A percentile compares a stretch with the other conserved stretches of the same genome.
These are phyloP conservation scores for Popillia japonica DNA, from an alignment of 1,140 invertebrate species.

Conservation along the genomic window DNA sequence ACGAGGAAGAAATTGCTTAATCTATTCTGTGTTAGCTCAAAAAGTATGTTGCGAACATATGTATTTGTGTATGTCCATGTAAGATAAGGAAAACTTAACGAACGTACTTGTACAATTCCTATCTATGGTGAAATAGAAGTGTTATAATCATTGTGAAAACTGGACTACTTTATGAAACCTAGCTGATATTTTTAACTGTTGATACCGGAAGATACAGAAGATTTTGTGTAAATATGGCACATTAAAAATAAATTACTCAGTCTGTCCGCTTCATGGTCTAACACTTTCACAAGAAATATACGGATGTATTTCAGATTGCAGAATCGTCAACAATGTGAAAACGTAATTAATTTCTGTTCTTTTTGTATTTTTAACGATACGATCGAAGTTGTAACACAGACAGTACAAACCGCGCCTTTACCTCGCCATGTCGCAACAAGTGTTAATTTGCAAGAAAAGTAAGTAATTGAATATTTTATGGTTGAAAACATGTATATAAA, in stretches of 20 bases:
- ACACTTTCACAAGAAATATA: constrained; percentile 27
- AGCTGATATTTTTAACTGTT: background rate
- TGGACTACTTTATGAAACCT: background rate
- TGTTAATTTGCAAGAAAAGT: too few relatives aligned
- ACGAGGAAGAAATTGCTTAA: too few relatives aligned
- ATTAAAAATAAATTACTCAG: constrained; percentile 29
- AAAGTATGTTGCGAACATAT: too few relatives aligned
- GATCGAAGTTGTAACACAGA: background rate
- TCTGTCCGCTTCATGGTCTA: constrained; percentile 14
- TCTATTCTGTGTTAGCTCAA: too few relatives aligned
- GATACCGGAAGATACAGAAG: constrained; percentile 20
- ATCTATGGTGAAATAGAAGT: background rate
- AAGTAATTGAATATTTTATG: too few relatives aligned
- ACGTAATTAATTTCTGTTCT: background rate
- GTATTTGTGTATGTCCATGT: too few relatives aligned
- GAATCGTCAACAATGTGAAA: constrained; percentile 7
- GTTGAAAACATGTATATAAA: too few relatives aligned
- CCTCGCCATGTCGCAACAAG: too few relatives aligned
- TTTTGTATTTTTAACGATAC: background rate
- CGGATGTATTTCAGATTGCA: constrained; percentile 25
- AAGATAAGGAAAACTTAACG: background rate
- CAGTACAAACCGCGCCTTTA: background rate
- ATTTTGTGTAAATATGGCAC: background rate
- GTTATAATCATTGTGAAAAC: background rate
- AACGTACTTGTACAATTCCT: background rate